phyloP scores from a whole-genome alignment of 1,140 invertebrate species.

The Pentalonia nigronervosa region DNA sequence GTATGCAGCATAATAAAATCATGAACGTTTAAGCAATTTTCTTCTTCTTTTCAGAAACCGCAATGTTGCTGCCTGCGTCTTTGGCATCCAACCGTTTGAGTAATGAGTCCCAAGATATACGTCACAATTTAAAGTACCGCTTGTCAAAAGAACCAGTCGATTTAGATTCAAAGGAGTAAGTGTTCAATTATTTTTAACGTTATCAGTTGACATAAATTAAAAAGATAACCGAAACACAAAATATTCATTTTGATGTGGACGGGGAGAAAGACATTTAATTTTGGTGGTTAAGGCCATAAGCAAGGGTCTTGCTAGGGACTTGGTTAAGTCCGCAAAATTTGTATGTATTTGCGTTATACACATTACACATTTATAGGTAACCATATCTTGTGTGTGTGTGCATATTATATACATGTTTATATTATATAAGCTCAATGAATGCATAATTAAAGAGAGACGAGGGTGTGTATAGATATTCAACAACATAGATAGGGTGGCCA shows the following conservation, averaged over 20 bases:
- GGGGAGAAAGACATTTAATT: background rate
- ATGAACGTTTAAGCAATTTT: background rate
- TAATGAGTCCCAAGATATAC: conserved; percentile 78
- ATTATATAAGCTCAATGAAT: conserved; percentile 23
- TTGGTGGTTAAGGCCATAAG: background rate
- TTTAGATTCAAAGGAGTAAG: conserved; percentile 82
- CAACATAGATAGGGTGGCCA: background rate
- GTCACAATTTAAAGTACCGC: conserved; percentile 76
- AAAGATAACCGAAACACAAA: background rate
- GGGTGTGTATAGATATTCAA: background rate
- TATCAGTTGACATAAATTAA: background rate
- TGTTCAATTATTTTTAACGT: conserved; percentile 61
- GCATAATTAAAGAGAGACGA: conserved; percentile 11
- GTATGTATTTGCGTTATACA: background rate
- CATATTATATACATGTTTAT: background rate
- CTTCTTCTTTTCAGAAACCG: conserved; percentile 74
- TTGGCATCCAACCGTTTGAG: conserved; percentile 73
- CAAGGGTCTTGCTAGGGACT: background rate
- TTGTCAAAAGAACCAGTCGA: conserved; percentile 77
- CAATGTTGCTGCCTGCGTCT: conserved; percentile 78
- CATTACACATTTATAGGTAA: too few species aligned
- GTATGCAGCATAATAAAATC: background rate
- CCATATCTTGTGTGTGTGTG: background rate
- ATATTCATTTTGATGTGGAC: background rate
- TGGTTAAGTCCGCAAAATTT: background rate